Evolutionary conservation across 30 jellyfish, hydroid and myxozoan genomes (phyloP).

Genomic region (Aurelia sp.): DNA sequence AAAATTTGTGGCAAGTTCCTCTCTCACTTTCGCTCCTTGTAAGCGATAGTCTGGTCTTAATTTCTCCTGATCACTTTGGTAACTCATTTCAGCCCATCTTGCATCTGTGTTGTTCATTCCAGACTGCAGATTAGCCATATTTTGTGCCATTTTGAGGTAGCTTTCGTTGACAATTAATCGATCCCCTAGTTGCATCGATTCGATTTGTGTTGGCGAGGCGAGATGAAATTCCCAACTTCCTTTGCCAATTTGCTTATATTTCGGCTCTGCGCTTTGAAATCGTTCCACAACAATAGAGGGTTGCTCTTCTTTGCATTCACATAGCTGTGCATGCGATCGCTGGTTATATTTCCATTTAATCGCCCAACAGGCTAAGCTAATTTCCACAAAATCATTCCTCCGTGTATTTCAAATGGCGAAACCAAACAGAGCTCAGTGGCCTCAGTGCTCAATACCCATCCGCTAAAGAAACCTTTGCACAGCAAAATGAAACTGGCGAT

Average conservation of each 20-base stretch:
- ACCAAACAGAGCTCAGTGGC: neutral
- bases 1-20: constrained; percentile 39
- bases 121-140: constrained; percentile 38
- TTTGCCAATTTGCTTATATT: neutral
- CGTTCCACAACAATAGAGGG: constrained; percentile 25
- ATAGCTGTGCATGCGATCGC: constrained; percentile 20
- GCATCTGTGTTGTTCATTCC: constrained; percentile 25
- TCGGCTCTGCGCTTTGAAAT: constrained; percentile 2
- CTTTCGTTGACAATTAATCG: constrained; percentile 35
- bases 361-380: neutral
- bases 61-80: constrained; percentile 19
- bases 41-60: constrained; percentile 38
- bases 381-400: constrained; percentile 27
- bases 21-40: constrained; percentile 70
- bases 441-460: neutral
- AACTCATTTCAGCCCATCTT: constrained; percentile 57
- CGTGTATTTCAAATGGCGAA: neutral
- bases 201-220: neutral
- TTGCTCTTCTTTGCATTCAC: constrained; percentile 28
- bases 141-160: constrained; percentile 52
- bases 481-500: constrained; percentile 5
- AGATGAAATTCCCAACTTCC: neutral
- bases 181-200: constrained; percentile 49
- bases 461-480: neutral
- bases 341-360: neutral